Evolutionary conservation across 2,113 vertebrate species (phyloP).

Genomic region (Sebastes schlegelii): DNA sequence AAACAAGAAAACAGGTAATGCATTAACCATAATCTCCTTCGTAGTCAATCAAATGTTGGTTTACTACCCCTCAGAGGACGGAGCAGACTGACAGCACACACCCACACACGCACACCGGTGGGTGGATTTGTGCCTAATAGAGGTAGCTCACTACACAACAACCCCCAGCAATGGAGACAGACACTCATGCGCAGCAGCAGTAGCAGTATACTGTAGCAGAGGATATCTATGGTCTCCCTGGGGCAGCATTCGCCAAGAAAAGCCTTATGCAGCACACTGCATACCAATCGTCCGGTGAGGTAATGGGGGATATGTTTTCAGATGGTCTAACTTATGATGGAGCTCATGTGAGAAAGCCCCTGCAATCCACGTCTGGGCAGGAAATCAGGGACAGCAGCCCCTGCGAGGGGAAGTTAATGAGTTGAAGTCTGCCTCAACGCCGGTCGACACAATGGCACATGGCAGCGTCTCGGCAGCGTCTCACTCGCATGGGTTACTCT

Average conservation of each 20-base stretch:
- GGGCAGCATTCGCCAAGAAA: conserved; percentile 73
- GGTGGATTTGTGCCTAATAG: conserved; percentile 76
- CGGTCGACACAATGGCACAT: conserved; percentile 31
- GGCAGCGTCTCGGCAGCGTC: conserved; percentile 15
- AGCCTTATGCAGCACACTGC: conserved; percentile 71
- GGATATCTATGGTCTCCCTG: conserved; percentile 75
- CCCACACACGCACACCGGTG: conserved; percentile 68
- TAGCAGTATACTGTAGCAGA: conserved; percentile 47
- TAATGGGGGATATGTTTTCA: conserved; percentile 77
- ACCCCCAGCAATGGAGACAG: conserved; percentile 68
- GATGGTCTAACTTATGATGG: conserved; percentile 76
- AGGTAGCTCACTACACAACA: conserved; percentile 70
- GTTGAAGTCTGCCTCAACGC: conserved; percentile 50
- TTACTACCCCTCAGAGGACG: conserved; percentile 66
- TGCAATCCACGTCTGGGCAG: conserved; percentile 61
- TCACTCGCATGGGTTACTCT: conserved; percentile 41
- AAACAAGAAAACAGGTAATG: conserved; percentile 63
- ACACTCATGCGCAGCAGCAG: conserved; percentile 60
- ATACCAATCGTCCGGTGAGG: conserved; percentile 64
- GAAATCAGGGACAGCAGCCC: conserved; percentile 55
- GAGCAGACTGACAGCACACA: conserved; percentile 72
- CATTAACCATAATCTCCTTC: conserved; percentile 62
- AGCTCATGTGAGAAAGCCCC: conserved; percentile 68
- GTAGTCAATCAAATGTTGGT: conserved; percentile 69
- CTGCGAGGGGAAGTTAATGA: conserved; percentile 57